Base-by-base conservation (phyloP, 1,140 invertebrate genomes). In the Caenorhabditis latens region DNA sequence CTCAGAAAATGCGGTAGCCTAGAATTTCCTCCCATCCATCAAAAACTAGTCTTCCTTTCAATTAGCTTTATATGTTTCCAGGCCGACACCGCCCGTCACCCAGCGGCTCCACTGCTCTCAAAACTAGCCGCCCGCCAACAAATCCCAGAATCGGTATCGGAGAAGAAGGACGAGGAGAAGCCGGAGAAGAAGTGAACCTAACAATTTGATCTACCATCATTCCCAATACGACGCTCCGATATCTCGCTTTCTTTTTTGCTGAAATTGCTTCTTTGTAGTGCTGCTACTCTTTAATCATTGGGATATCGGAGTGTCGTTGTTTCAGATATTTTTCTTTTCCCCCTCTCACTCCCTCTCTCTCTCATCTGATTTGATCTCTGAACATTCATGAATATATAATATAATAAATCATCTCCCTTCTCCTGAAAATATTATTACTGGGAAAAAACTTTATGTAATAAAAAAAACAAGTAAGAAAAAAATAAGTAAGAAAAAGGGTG, bases 141-240 rank as follows among this genome's bases (percentile, higher is more conserved):
- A 32, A 86, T 82, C n/a, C 58, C 50, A 21, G 85, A 86, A 53
- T 21, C 67, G 0, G 85, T 63, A 1, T 24, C 32, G 11, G 85
- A 86, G 42, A 86, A 86, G 71, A 86, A 86, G 58, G 67, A 67
- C 53, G 85, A 86, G 13, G 85, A 83, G 55, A 86, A 86, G 79
- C 2, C 42, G 14, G 71, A 79, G 11, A 50, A 86, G 2, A 82
- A 82, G 40, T 82, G 32, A 32, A 32, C 32, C 32, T 24, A 83
- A 55, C 7, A 46, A 58, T 65, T 43, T 32, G 19, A 43, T 16
- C 8, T 19, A 32, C 48, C 32, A 32, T 2, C 32, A 32, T 32
- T 32, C 32, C 32, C 32, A 32, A 2, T 16, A 85, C 48, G 46
- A 61, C 13, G 21, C 43, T 63, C 43, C 53, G 55, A 5, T 46